Evolutionary conservation across 1,140 invertebrate species (phyloP).

Genomic region (Hesperophylax magnus): DNA sequence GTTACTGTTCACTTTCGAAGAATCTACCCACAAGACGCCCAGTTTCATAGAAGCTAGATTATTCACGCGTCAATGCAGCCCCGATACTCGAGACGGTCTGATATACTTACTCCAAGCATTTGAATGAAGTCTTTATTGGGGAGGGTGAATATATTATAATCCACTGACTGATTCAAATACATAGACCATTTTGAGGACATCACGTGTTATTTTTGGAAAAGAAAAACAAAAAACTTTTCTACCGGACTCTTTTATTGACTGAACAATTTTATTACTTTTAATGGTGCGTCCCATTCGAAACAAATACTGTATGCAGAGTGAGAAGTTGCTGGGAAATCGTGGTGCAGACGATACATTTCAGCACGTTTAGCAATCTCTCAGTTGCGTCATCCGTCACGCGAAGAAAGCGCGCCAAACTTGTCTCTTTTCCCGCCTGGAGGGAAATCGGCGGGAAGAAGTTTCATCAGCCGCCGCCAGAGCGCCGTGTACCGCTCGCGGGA

Average conservation of each 20-base stretch:
- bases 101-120: too few relatives aligned
- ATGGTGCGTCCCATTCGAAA: background rate
- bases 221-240: background rate
- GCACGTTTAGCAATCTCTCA: slow-evolving; percentile 25
- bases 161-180: background rate
- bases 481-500: slow-evolving; percentile 48
- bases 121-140: too few relatives aligned
- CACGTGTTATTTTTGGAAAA: background rate
- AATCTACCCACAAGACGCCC: too few relatives aligned
- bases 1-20: too few relatives aligned
- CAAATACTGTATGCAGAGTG: background rate
- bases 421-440: slow-evolving; percentile 25
- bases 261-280: too few relatives aligned
- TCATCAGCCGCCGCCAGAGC: slow-evolving; percentile 6
- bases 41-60: too few relatives aligned
- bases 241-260: too few relatives aligned
- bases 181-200: background rate
- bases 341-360: background rate
- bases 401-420: slow-evolving; percentile 26
- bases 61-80: too few relatives aligned
- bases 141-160: too few relatives aligned
- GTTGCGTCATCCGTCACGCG: slow-evolving; percentile 6
- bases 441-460: slow-evolving; percentile 28
- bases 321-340: background rate
- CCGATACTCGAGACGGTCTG: too few relatives aligned